These are phyloP conservation scores for Dryomyza anilis DNA, from an alignment of 2,888 invertebrate species.

Conservation along the genomic window DNA sequence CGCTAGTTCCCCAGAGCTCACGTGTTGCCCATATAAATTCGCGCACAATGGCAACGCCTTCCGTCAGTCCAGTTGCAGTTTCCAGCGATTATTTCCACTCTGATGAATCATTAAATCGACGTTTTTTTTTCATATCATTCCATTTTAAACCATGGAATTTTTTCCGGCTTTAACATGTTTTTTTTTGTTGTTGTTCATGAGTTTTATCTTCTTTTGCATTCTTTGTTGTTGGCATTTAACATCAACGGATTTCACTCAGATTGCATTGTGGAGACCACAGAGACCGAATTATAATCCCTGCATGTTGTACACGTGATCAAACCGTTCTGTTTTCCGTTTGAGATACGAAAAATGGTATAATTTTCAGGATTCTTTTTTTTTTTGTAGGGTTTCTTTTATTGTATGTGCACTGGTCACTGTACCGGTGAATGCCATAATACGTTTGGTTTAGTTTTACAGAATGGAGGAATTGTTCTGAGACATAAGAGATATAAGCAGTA, in stretches of 20 bases:
- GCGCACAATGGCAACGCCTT: neutral
- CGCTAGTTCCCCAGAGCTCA: no score
- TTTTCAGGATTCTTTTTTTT: neutral
- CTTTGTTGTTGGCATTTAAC: no score
- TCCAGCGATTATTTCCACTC: conserved; percentile 26
- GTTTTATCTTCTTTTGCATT: neutral
- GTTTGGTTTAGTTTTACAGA: no score
- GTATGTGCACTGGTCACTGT: neutral
- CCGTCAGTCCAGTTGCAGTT: neutral
- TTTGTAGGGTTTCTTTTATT: neutral
- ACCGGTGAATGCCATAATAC: neutral
- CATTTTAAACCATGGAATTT: conserved; percentile 15
- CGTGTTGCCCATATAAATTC: no score
- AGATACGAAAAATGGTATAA: neutral
- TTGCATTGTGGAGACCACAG: no score
- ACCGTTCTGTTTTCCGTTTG: neutral
- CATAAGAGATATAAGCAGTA: no score
- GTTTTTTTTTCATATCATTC: conserved; percentile 34
- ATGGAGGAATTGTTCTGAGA: no score
- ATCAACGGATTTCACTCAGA: no score
- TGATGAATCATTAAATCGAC: conserved; percentile 31
- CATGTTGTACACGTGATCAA: neutral
- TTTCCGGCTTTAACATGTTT: neutral
- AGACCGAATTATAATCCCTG: neutral
- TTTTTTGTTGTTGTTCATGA: neutral